Evolutionary conservation across 1,140 invertebrate genomes (phyloP).

Genomic region (Drosophila insularis): DNA sequence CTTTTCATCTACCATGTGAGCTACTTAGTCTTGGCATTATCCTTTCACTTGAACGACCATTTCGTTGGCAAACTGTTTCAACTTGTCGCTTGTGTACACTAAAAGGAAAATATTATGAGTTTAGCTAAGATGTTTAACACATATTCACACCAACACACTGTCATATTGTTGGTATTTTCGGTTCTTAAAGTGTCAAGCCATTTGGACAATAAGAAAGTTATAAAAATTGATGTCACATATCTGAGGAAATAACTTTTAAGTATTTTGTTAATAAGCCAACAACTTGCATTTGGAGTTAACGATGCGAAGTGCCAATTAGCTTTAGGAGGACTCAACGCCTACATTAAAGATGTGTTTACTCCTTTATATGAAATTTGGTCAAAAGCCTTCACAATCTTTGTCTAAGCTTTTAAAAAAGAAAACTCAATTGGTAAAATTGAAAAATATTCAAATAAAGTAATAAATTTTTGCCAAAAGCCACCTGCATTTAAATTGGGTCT

Average conservation of each 20-base stretch:
- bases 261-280: neutral
- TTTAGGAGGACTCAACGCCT: no score
- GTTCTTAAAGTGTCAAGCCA: neutral
- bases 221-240: slow-evolving; percentile 23
- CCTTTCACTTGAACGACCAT: slow-evolving; percentile 52
- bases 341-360: no score
- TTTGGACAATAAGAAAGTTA: slow-evolving; percentile 12
- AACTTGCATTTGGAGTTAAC: neutral
- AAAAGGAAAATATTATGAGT: slow-evolving; percentile 59
- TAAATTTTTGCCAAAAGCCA: slow-evolving; percentile 31
- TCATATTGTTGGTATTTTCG: neutral
- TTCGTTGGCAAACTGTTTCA: slow-evolving; percentile 45
- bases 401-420: neutral
- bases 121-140: slow-evolving; percentile 37
- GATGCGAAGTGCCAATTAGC: neutral
- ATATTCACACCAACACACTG: neutral
- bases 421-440: slow-evolving; percentile 2
- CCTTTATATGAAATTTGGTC: no score
- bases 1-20: slow-evolving; percentile 17
- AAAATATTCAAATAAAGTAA: slow-evolving; percentile 37
- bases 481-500: neutral
- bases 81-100: slow-evolving; percentile 21
- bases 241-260: neutral
- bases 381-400: no score
- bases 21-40: slow-evolving; percentile 50